A percentile compares a stretch with the other conserved stretches of the same genome.
Conservation (phyloP, 1,140 invertebrate genomes). For the Heliconius himera region DNA sequence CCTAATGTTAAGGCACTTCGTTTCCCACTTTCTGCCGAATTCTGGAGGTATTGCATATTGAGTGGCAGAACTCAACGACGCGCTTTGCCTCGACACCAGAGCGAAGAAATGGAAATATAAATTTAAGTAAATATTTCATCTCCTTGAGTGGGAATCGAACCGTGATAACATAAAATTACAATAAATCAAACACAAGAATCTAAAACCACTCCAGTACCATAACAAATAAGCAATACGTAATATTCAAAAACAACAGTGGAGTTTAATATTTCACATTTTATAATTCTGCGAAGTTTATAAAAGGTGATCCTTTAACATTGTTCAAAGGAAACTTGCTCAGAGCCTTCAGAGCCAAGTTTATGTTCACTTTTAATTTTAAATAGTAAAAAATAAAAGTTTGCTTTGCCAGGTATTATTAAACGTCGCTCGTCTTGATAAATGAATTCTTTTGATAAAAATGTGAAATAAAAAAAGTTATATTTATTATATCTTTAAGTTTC, state of each 20-base stretch:
- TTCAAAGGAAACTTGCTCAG: not conserved
- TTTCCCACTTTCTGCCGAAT: too few relatives aligned
- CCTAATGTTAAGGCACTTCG: too few relatives aligned
- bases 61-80: too few relatives aligned
- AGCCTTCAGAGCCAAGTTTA: constrained; percentile 4
- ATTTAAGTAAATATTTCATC: too few relatives aligned
- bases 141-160: too few relatives aligned
- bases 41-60: too few relatives aligned
- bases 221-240: not conserved
- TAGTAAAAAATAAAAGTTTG: not conserved
- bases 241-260: not conserved
- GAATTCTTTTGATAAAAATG: not conserved
- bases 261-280: constrained; percentile 11
- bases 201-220: not conserved
- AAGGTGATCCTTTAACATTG: not conserved
- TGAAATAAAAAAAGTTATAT: not conserved
- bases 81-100: too few relatives aligned
- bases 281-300: not conserved
- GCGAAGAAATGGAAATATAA: too few relatives aligned
- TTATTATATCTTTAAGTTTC: too few relatives aligned
- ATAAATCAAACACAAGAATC: not conserved
- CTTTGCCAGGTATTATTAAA: not conserved
- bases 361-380: not conserved
- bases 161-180: not conserved
- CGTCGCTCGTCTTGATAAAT: not conserved